Base-by-base conservation (phyloP, 2,888 invertebrate species). In the Pelosia muscerda region DNA sequence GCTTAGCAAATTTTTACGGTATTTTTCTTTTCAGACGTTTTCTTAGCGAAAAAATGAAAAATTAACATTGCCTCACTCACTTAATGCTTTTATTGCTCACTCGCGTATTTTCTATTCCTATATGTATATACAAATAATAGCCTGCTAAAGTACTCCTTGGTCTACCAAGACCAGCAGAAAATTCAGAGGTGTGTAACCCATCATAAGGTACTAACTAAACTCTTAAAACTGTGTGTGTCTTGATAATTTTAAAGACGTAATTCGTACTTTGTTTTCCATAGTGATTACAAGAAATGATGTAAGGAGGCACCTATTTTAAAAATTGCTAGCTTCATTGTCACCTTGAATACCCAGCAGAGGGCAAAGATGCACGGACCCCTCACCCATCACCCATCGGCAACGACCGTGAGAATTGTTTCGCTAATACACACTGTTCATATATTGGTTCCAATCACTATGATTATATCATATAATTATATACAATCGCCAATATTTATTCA, bases 391-490 rank as follows among this genome's bases (percentile, higher is more conserved):
- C 69, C 54, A 38, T 58, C 63, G 75, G 81, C 73, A 81, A 69
- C 68, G 71, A 72, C 66, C 81, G 79, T 81, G 79, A 65, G 81
- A 79, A 77, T 63, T n/a, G 2, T 59, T 31, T 59, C 67, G 69
- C 68, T 54, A 61, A 74, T 55, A 49, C 49, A 49, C 49, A 68
- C 71, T 66, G 66, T 72, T 63, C 63, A 76, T 26, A 38, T 54
- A 38, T 34, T 54, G 55, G 56, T 31, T 23, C 59, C 34, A 64
- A 64, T 81, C 76, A 77, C 65, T 65, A 61, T 49, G 49, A 49
- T 49, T 42, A 55, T 63, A 72, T 65, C 64, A 69, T 26, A 68
- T 76, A 53, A 75, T 76, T 78, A 78, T 68, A 75, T 67, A 78
- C 76, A 74, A 76, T 71, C 65, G 67, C 71, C 69, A 72, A 68